These are phyloP conservation scores for Volucella bombylans DNA, from an alignment of 2,888 invertebrate genomes.

Conservation along the genomic window DNA sequence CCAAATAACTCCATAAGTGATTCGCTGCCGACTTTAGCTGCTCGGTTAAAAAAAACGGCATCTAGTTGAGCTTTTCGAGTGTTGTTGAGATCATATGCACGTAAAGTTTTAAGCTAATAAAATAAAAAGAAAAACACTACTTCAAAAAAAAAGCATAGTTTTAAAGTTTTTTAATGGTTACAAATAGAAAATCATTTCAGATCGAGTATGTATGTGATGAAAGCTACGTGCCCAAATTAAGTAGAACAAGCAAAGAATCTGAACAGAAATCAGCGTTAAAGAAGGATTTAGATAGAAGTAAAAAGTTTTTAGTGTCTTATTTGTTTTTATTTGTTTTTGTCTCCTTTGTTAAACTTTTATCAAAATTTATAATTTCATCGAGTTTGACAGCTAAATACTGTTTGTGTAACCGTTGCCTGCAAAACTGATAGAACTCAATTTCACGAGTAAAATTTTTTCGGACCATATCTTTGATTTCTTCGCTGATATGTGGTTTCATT, in stretches of 20 bases:
- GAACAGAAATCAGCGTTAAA: not conserved
- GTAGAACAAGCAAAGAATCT: no score
- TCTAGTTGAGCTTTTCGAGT: slow-evolving; percentile 88
- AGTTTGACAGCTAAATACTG: slow-evolving; percentile 88
- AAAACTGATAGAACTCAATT: slow-evolving; percentile 96
- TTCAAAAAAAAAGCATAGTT: slow-evolving; percentile 74
- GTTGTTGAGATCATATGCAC: slow-evolving; percentile 88
- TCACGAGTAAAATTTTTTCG: slow-evolving; percentile 93
- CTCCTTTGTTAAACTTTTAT: slow-evolving; percentile 48
- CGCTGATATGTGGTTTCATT: slow-evolving; percentile 92
- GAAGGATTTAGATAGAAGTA: not conserved
- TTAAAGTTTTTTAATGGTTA: no score
- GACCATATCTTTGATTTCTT: slow-evolving; percentile 91
- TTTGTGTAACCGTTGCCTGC: slow-evolving; percentile 90
- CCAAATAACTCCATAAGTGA: slow-evolving; percentile 91
- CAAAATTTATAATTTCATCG: slow-evolving; percentile 74
- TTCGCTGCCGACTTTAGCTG: slow-evolving; percentile 87
- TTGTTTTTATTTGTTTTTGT: slow-evolving; percentile 29
- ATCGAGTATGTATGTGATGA: no score
- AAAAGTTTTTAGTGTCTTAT: not conserved
- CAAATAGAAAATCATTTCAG: no score
- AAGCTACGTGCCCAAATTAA: no score
- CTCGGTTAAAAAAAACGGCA: slow-evolving; percentile 84
- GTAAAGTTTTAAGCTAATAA: slow-evolving; percentile 83
- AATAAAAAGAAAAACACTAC: slow-evolving; percentile 4